Evolutionary conservation across 2,113 vertebrate species (phyloP).

Genomic region (Cinclus mexicanus): DNA sequence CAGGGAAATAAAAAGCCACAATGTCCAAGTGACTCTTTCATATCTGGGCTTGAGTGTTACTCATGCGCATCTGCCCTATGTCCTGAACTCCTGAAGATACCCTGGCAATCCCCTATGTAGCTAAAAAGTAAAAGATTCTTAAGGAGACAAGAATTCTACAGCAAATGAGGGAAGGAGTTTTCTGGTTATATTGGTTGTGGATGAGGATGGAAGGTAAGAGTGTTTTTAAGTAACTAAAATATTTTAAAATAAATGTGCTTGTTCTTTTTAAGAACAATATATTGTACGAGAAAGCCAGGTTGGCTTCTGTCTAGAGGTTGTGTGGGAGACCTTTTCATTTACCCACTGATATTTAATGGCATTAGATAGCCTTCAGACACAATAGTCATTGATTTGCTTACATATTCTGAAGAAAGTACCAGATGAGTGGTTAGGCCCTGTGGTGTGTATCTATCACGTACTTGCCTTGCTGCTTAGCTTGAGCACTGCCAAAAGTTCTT

Average conservation of each 20-base stretch:
- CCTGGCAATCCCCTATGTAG: background rate
- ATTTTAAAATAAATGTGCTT: background rate
- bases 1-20: background rate
- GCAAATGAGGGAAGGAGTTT: background rate
- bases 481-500: background rate
- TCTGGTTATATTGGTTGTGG: background rate
- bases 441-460: rapidly evolving
- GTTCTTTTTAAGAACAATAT: background rate
- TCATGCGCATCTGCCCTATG: background rate
- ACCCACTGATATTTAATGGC: background rate
- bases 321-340: background rate
- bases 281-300: background rate
- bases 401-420: background rate
- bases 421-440: background rate
- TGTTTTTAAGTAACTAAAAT: background rate
- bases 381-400: background rate
- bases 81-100: background rate
- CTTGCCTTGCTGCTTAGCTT: background rate
- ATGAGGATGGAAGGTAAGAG: background rate
- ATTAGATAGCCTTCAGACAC: background rate
- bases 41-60: background rate
- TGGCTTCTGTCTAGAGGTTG: background rate
- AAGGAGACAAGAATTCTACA: background rate
- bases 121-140: background rate
- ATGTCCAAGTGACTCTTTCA: background rate